A percentile compares a stretch with the other conserved stretches of the same genome.
These are phyloP conservation scores for Cerceris ruficornis DNA, from an alignment of 2,888 invertebrate genomes.

Conservation along the genomic window DNA sequence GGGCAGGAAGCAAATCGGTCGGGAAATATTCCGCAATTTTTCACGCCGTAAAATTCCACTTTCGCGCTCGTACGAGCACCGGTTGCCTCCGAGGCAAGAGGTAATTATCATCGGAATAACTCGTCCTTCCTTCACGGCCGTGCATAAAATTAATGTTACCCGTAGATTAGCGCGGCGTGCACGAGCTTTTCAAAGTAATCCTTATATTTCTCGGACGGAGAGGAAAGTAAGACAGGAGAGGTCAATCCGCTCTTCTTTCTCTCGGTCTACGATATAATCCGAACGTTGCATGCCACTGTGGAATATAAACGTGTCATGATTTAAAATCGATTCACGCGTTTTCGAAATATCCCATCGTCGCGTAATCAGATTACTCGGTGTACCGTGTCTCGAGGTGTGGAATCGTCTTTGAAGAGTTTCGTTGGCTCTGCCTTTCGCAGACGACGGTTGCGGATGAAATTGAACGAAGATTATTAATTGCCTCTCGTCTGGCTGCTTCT, in stretches of 20 bases:
- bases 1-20: no score
- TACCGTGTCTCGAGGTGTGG: not conserved
- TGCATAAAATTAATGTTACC: no score
- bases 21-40: not conserved
- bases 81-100: not conserved
- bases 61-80: not conserved
- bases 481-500: constrained; percentile 20
- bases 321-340: constrained; percentile 35
- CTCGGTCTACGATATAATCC: not conserved
- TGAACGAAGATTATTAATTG: constrained; percentile 45
- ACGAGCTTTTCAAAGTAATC: no score
- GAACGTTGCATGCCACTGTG: not conserved
- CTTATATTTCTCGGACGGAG: no score
- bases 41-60: not conserved
- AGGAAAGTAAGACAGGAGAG: no score
- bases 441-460: constrained; percentile 12
- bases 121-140: not conserved
- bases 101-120: not conserved
- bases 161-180: no score
- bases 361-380: constrained; percentile 41
- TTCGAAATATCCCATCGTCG: constrained; percentile 1
- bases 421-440: not conserved
- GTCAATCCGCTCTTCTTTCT: not conserved
- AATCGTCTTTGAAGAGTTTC: not conserved
- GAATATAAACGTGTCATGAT: constrained; percentile 21